A percentile compares a stretch with the other conserved stretches of the same genome.
phyloP scores from a whole-genome alignment of 2,113 vertebrate species.

The Thalassarche chlororhynchos region DNA sequence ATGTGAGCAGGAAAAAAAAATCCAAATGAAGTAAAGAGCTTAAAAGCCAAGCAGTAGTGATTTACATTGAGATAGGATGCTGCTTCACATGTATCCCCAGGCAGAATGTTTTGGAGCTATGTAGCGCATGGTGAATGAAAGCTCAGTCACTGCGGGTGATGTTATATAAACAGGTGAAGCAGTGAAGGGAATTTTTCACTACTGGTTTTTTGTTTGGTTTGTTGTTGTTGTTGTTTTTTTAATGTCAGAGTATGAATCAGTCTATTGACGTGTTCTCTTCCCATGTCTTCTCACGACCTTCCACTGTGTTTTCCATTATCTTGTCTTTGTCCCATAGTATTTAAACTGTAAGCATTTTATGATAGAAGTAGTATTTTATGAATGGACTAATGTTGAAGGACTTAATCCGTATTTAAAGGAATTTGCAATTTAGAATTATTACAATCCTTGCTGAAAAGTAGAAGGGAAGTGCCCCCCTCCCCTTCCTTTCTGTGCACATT shows the following conservation, averaged over 20 bases:
- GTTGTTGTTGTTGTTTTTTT: background rate
- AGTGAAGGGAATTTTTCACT: background rate
- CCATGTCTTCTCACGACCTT: background rate
- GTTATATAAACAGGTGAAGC: background rate
- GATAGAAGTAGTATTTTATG: background rate
- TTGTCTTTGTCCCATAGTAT: background rate
- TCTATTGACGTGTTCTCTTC: background rate
- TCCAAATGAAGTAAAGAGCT: background rate
- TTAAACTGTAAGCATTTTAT: background rate
- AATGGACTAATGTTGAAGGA: background rate
- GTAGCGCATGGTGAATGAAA: background rate
- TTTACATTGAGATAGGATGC: background rate
- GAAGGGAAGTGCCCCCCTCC: background rate
- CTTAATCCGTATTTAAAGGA: background rate
- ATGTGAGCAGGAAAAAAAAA: background rate
- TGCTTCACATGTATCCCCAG: background rate
- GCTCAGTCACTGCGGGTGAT: background rate
- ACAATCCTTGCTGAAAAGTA: background rate
- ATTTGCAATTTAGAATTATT: background rate
- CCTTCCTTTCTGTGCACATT: background rate
- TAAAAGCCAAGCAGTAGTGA: background rate
- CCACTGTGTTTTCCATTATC: background rate
- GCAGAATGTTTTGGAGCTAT: background rate
- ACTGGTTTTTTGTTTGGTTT: too few relatives aligned
- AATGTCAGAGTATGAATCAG: background rate